Evolutionary conservation across 2,797 vertebrate genomes (phyloP).

Genomic region (Balearica regulorum): DNA sequence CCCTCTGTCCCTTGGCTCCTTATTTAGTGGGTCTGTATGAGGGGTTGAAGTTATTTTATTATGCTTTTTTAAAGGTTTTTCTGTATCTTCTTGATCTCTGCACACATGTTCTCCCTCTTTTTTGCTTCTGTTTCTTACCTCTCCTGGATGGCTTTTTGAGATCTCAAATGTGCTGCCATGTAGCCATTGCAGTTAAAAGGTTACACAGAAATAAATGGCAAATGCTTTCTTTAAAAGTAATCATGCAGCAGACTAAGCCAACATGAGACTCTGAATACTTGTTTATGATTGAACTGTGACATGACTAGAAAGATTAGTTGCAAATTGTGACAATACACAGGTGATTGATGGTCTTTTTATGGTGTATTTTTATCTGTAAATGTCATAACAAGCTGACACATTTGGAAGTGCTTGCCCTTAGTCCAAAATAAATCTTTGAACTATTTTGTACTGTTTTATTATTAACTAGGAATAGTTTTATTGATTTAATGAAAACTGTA

Average conservation of each 20-base stretch:
- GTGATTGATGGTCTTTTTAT: background rate
- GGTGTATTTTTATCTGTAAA: background rate
- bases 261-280: background rate
- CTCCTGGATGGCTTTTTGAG: background rate
- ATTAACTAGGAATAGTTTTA: background rate
- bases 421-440: background rate
- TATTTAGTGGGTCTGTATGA: background rate
- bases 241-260: background rate
- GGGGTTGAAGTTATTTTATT: background rate
- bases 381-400: rapidly evolving
- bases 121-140: background rate
- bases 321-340: background rate
- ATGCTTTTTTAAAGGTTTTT: background rate
- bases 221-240: background rate
- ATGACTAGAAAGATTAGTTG: background rate
- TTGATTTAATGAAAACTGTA: background rate
- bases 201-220: background rate
- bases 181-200: background rate
- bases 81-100: background rate
- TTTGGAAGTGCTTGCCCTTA: background rate
- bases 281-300: background rate
- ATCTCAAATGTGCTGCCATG: background rate
- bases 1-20: background rate
- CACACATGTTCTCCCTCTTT: rapidly evolving
- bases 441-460: background rate